These are phyloP conservation scores for Progne subis DNA, from an alignment of 2,113 vertebrate species.

Conservation along the genomic window DNA sequence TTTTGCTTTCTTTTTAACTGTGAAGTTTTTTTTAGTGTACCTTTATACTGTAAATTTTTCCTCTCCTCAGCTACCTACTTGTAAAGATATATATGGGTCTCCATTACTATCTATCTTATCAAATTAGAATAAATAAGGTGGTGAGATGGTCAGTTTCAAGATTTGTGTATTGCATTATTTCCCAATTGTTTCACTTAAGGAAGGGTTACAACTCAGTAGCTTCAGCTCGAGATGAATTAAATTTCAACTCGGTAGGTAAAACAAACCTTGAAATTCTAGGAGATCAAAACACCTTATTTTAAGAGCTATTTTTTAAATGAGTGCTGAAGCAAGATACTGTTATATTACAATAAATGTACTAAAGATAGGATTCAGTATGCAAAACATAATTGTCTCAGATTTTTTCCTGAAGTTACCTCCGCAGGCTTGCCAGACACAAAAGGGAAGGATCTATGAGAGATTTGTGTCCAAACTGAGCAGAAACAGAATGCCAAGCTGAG, in stretches of 20 bases:
- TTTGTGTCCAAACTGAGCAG: not conserved
- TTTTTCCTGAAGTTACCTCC: not conserved
- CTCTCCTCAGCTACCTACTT: not conserved
- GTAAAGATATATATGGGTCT: not conserved
- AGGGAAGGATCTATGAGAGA: not conserved
- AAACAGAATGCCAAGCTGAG: not conserved
- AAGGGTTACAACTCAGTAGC: not conserved
- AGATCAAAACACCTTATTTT: not conserved
- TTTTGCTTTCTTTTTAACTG: not conserved
- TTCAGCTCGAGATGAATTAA: not conserved
- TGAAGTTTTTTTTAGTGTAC: accelerated
- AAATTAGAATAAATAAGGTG: not conserved
- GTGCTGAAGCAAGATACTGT: not conserved
- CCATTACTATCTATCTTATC: not conserved
- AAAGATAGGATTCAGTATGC: not conserved
- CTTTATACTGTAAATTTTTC: not conserved
- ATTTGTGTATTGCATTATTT: not conserved
- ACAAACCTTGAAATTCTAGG: not conserved
- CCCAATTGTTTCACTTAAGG: not conserved
- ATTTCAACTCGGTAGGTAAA: not conserved
- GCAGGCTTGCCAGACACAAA: not conserved
- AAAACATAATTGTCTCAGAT: not conserved
- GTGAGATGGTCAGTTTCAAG: not conserved
- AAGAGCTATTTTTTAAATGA: slow-evolving; percentile 2
- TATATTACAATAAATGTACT: not conserved